These are phyloP conservation scores for Eristalinus sepulchralis DNA, from an alignment of 2,888 invertebrate genomes.

Conservation along the genomic window DNA sequence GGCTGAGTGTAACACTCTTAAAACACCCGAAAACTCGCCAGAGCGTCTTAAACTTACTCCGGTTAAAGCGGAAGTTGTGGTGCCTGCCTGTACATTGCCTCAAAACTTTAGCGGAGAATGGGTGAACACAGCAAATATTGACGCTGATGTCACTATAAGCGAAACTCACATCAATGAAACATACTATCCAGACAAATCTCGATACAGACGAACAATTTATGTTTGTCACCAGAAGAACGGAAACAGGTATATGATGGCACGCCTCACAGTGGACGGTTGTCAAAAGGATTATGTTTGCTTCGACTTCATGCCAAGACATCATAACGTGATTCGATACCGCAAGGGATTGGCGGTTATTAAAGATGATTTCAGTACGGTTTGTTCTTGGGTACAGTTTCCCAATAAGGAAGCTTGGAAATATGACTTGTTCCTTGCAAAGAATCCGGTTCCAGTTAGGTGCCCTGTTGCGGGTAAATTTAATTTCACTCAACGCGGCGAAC, in stretches of 20 bases:
- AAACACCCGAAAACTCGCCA: slow-evolving; percentile 96
- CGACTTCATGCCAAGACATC: slow-evolving; percentile 97
- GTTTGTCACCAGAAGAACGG: slow-evolving; percentile 96
- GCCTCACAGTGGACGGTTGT: slow-evolving; percentile 96
- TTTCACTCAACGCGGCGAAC: slow-evolving; percentile 95
- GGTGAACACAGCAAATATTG: slow-evolving; percentile 98
- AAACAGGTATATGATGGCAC: slow-evolving; percentile 96
- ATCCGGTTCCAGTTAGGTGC: slow-evolving; percentile 95
- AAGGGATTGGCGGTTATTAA: slow-evolving; percentile 94
- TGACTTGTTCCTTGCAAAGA: slow-evolving; percentile 90
- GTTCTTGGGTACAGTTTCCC: slow-evolving; percentile 96
- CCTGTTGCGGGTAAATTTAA: slow-evolving; percentile 98
- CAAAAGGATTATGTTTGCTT: slow-evolving; percentile 99
- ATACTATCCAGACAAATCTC: slow-evolving; percentile 95
- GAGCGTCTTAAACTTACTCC: slow-evolving; percentile 93
- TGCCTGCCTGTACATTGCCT: slow-evolving; percentile 94
- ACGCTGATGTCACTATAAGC: slow-evolving; percentile 96
- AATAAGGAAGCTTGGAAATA: slow-evolving; percentile 93
- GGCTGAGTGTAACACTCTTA: slow-evolving; percentile 94
- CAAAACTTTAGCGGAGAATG: slow-evolving; percentile 97
- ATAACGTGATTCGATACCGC: slow-evolving; percentile 95
- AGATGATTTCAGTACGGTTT: slow-evolving; percentile 95
- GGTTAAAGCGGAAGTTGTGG: slow-evolving; percentile 93
- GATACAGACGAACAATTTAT: slow-evolving; percentile 94
- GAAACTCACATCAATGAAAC: slow-evolving; percentile 98